phyloP scores from a whole-genome alignment of 2,888 invertebrate genomes.

The Caenorhabditis becei region DNA sequence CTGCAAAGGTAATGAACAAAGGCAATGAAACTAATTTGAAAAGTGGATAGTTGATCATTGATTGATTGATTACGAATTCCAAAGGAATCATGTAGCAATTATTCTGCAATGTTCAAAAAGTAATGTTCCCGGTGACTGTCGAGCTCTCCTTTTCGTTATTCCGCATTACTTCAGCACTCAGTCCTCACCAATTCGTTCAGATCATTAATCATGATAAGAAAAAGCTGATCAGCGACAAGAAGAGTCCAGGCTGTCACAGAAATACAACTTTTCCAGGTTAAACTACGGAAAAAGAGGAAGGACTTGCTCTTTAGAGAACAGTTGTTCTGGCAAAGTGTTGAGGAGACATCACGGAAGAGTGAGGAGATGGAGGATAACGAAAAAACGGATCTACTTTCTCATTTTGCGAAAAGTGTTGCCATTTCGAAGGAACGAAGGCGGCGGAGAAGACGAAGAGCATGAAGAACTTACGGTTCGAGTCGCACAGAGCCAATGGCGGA shows the following conservation, averaged over 20 bases:
- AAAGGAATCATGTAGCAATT: too few species aligned
- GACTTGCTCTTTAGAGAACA: conserved; percentile 51
- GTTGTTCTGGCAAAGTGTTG: conserved; percentile 34
- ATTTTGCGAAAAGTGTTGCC: conserved; percentile 19
- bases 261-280: conserved; percentile 40
- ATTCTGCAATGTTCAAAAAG: too few species aligned
- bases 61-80: too few species aligned
- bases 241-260: conserved; percentile 18
- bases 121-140: too few species aligned
- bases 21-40: too few species aligned
- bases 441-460: conserved; percentile 24
- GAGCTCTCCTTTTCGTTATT: too few species aligned
- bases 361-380: conserved; percentile 5
- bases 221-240: conserved; percentile 6
- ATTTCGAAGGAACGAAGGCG: conserved; percentile 28
- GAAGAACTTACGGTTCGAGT: conserved; percentile 63
- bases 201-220: conserved; percentile 27
- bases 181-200: neutral
- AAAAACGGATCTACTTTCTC: conserved; percentile 27
- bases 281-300: conserved; percentile 16
- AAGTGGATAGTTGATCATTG: too few species aligned
- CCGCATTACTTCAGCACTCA: too few species aligned
- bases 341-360: neutral
- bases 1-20: too few species aligned
- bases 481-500: conserved; percentile 61